Base-by-base conservation (phyloP, 2,888 invertebrate species). In the Rutpela maculata region DNA sequence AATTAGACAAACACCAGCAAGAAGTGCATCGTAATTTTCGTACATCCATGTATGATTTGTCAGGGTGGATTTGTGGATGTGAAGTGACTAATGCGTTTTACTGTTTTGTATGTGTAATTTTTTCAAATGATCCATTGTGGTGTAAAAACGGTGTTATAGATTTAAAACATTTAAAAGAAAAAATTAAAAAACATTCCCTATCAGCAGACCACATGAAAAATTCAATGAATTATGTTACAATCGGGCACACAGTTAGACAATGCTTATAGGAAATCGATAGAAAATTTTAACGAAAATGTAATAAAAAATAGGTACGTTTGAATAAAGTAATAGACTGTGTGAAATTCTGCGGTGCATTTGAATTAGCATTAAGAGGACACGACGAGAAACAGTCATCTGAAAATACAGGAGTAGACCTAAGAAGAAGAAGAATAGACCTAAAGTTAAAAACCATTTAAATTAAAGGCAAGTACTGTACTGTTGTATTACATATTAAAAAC, bases 261-360 rank as follows among this genome's bases (percentile, higher is more conserved):
- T 35, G 63, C 63, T 1, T 63, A 63, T 35, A 31, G 63, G 9
- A 63, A 63, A 63, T 31, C 63, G 1, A 31, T 63, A 35, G 5
- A 35, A 35, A 11, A 26, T 63, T 63, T 31, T 26, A 63, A 63
- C 63, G 63, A 63, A 31, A 63, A 35, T 17, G 63, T 63, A n/a
- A 12, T 11, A 63, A 31, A 63, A 63, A 15, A n/a, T n/a, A 35
- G 63, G 11, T 63, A 63, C 63, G 5, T 35, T 35, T 63, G 15
- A 35, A 63, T 26, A 63, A 63, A 63, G n/a, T 63, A 35, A 63
- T 63, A 10, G 63, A 63, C 63, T n/a, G n/a, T n/a, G n/a, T n/a
- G n/a, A n/a, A n/a, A n/a, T n/a, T n/a, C n/a, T n/a, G n/a, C n/a
- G n/a, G 35, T n/a, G 26, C 17, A 4, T 63, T 63, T 35, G 35